Evolutionary conservation across 2,797 vertebrate species (phyloP).

Genomic region (Megalops cyprinoides): DNA sequence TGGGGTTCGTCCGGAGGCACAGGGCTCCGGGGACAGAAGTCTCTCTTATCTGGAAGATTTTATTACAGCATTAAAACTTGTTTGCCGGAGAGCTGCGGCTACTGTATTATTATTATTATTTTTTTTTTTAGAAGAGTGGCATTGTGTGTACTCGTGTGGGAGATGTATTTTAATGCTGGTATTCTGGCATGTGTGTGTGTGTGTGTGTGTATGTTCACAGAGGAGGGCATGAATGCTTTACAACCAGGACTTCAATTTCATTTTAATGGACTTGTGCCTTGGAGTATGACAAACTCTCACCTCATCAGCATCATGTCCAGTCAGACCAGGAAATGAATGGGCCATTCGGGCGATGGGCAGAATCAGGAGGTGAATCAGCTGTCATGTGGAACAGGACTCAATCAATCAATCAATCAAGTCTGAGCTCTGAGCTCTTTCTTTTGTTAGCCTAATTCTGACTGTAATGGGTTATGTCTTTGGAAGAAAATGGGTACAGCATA

Average conservation of each 20-base stretch:
- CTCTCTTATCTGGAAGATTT: conserved; percentile 30
- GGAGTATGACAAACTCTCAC: conserved; percentile 39
- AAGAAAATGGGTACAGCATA: too few species aligned
- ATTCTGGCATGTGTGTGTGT: conserved; percentile 17
- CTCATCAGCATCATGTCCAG: conserved; percentile 34
- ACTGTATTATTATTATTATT: conserved; percentile 1
- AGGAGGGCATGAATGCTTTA: conserved; percentile 46
- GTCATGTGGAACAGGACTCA: conserved; percentile 15
- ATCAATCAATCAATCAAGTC: neutral
- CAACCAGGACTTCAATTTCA: conserved; percentile 51
- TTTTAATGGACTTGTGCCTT: conserved; percentile 53
- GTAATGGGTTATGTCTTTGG: neutral
- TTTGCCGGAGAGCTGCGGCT: neutral
- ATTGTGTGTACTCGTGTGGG: neutral
- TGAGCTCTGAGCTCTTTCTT: too few species aligned
- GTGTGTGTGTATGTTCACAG: conserved; percentile 40
- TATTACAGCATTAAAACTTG: conserved; percentile 34
- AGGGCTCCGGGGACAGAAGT: neutral
- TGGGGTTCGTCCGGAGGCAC: conserved; percentile 5
- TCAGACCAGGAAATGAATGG: conserved; percentile 7
- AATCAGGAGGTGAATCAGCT: neutral
- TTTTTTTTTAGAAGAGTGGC: conserved; percentile 28
- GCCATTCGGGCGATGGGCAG: conserved; percentile 13
- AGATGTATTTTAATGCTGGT: neutral
- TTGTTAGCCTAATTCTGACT: neutral